A percentile compares a stretch with the other conserved stretches of the same genome.
These are phyloP conservation scores for Eleginops maclovinus DNA, from an alignment of 2,113 vertebrate species.

Conservation along the genomic window DNA sequence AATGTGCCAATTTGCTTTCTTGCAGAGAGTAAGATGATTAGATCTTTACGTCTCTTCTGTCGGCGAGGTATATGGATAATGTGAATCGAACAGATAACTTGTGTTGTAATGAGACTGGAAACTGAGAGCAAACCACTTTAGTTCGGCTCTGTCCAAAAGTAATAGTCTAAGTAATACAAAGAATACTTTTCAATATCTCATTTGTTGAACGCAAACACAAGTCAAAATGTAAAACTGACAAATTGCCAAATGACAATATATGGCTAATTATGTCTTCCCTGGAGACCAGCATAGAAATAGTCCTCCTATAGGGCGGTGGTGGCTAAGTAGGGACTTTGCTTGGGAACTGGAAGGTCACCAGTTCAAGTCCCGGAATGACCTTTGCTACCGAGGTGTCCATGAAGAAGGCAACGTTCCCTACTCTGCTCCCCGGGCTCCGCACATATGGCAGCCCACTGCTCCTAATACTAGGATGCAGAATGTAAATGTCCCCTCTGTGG, in stretches of 20 bases:
- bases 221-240: background rate
- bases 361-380: too few relatives aligned
- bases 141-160: background rate
- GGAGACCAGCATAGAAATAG: background rate
- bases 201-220: background rate
- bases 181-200: background rate
- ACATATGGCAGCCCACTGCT: too few relatives aligned
- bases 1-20: background rate
- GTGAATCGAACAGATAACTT: too few relatives aligned
- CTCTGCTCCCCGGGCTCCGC: too few relatives aligned
- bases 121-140: background rate
- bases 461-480: too few relatives aligned
- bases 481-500: too few relatives aligned
- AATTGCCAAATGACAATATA: background rate
- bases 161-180: background rate
- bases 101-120: background rate
- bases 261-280: background rate
- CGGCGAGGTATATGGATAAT: background rate
- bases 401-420: too few relatives aligned
- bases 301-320: too few relatives aligned
- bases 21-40: background rate
- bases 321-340: too few relatives aligned
- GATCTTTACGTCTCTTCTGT: background rate
- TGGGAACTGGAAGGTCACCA: too few relatives aligned
- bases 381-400: too few relatives aligned